These are phyloP conservation scores for Agriotes lineatus DNA, from an alignment of 2,888 invertebrate genomes.

Conservation along the genomic window DNA sequence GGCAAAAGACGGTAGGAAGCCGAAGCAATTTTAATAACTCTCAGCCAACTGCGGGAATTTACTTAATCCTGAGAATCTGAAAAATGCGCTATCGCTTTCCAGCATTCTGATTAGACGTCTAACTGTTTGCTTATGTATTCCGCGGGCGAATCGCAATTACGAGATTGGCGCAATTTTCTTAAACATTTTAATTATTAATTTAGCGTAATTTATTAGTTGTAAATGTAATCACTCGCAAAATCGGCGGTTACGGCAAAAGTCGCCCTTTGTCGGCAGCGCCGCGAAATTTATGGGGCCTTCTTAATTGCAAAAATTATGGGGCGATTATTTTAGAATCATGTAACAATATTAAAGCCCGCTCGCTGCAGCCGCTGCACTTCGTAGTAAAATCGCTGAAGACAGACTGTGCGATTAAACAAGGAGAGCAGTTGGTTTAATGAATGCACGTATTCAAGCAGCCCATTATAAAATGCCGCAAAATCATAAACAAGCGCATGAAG, in stretches of 20 bases:
- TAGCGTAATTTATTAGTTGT: slow-evolving; percentile 12
- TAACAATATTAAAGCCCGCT: slow-evolving; percentile 23
- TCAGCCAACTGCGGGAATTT: slow-evolving; percentile 11
- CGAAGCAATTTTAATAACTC: neutral
- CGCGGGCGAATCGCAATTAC: neutral
- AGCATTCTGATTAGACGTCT: neutral
- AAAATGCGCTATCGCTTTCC: slow-evolving; percentile 5
- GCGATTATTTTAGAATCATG: slow-evolving; percentile 11
- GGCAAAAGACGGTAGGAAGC: neutral
- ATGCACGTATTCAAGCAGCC: too few relatives aligned
- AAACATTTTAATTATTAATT: slow-evolving; percentile 15
- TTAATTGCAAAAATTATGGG: slow-evolving; percentile 21
- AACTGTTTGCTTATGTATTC: slow-evolving; percentile 12
- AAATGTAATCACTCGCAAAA: slow-evolving; percentile 7
- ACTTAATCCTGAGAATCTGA: neutral
- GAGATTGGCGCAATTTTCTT: slow-evolving; percentile 8
- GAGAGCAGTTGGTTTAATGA: too few relatives aligned
- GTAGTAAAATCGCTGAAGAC: too few relatives aligned
- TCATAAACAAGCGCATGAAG: too few relatives aligned
- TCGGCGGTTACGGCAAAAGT: slow-evolving; percentile 1
- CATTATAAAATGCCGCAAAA: too few relatives aligned
- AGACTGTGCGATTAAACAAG: too few relatives aligned
- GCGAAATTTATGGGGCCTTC: slow-evolving; percentile 2
- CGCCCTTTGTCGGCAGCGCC: slow-evolving; percentile 15
- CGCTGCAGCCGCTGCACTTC: too few relatives aligned